phyloP scores from a whole-genome alignment of 2,888 invertebrate species.

The Chaetoderma sp. region DNA sequence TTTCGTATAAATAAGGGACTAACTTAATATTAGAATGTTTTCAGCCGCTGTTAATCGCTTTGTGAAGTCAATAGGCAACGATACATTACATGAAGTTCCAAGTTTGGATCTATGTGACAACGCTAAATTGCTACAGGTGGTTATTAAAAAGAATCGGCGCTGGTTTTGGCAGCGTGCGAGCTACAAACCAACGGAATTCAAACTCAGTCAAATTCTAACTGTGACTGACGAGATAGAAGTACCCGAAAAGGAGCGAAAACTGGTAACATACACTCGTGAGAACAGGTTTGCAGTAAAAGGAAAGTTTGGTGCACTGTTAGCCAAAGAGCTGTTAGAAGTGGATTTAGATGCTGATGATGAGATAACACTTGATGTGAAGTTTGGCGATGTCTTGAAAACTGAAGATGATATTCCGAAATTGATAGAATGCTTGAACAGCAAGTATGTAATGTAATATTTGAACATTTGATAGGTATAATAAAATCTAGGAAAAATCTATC shows the following conservation, averaged over 20 bases:
- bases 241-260: not conserved
- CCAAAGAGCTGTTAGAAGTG: slow-evolving; percentile 42
- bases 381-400: slow-evolving; percentile 36
- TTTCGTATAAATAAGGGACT: no score
- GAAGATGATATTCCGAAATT: slow-evolving; percentile 18
- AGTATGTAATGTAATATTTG: no score
- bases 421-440: no score
- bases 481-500: no score
- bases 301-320: slow-evolving; percentile 44
- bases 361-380: slow-evolving; percentile 37
- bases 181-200: slow-evolving; percentile 32
- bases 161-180: slow-evolving; percentile 30
- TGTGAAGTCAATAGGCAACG: slow-evolving; percentile 42
- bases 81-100: slow-evolving; percentile 40
- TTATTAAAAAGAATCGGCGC: slow-evolving; percentile 34
- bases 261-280: slow-evolving; percentile 33
- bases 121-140: slow-evolving; percentile 39
- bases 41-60: slow-evolving; percentile 46
- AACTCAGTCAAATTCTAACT: slow-evolving; percentile 22
- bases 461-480: no score
- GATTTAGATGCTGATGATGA: slow-evolving; percentile 37
- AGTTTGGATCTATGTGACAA: slow-evolving; percentile 43
- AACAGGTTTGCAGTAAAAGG: slow-evolving; percentile 44
- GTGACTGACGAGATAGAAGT: slow-evolving; percentile 6
- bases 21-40: no score